Evolutionary conservation across 2,113 vertebrate species (phyloP).

Genomic region (Cyanoderma ruficeps): DNA sequence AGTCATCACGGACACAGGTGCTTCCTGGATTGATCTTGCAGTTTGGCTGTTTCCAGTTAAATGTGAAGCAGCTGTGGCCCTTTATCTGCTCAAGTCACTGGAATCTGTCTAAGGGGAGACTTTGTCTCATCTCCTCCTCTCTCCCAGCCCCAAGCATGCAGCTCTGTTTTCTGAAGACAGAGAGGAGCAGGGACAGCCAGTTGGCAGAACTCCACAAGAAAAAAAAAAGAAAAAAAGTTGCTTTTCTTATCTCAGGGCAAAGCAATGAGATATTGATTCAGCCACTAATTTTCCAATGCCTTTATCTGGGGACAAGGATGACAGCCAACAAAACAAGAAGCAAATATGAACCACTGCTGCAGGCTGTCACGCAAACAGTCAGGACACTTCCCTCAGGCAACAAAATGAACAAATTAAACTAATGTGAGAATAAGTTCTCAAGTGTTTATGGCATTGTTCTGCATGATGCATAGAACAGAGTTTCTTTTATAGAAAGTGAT

Average conservation of each 20-base stretch:
- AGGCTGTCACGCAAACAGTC: not conserved
- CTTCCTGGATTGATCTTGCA: constrained; percentile 70
- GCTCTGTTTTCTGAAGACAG: not conserved
- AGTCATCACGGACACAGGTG: constrained; percentile 74
- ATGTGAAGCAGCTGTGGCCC: constrained; percentile 75
- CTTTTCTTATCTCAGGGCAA: constrained; percentile 39
- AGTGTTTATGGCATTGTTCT: not conserved
- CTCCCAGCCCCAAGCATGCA: not conserved
- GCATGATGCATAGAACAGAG: not conserved
- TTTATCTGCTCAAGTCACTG: constrained; percentile 57
- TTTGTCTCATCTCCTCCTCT: not conserved
- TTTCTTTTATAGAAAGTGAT: not conserved
- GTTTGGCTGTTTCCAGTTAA: constrained; percentile 72
- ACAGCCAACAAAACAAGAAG: constrained; percentile 18
- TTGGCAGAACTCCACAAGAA: constrained; percentile 3
- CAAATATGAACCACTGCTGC: not conserved
- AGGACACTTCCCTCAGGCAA: not conserved
- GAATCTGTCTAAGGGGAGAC: constrained; percentile 50
- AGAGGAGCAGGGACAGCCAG: not conserved
- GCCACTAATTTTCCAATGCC: not conserved
- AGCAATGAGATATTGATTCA: constrained; percentile 45
- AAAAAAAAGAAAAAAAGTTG: not conserved
- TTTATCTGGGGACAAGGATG: not conserved
- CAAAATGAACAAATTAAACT: not conserved
- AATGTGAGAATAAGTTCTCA: not conserved